Evolutionary conservation across 1,140 invertebrate species (phyloP).

Genomic region (Saccostrea echinata): DNA sequence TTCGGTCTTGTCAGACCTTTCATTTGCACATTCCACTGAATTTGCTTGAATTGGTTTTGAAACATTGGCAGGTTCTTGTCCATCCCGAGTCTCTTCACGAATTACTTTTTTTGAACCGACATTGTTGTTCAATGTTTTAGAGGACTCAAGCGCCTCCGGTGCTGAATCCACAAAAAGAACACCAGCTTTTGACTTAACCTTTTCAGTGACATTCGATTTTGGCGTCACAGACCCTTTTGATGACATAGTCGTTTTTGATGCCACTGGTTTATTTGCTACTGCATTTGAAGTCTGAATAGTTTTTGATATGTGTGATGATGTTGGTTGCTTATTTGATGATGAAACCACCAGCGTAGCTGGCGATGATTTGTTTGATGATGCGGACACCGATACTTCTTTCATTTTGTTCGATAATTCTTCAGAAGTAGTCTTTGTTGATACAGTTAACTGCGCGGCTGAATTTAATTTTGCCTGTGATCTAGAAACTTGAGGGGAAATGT

Average conservation of each 20-base stretch:
- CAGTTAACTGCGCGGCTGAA: too few species aligned
- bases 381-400: neutral
- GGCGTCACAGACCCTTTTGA: neutral
- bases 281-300: neutral
- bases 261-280: neutral
- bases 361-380: neutral
- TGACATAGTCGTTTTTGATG: neutral
- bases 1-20: neutral
- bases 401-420: neutral
- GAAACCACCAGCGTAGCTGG: neutral
- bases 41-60: neutral
- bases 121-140: neutral
- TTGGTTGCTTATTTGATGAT: neutral
- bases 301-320: neutral
- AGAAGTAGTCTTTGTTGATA: neutral
- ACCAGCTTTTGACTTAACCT: neutral
- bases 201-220: neutral
- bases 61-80: neutral
- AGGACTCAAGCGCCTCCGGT: neutral
- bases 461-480: too few species aligned
- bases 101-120: neutral
- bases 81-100: neutral
- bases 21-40: neutral
- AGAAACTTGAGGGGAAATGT: too few species aligned
- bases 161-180: neutral